These are phyloP conservation scores for Vultur gryphus DNA, from an alignment of 2,797 vertebrate species.

Conservation along the genomic window DNA sequence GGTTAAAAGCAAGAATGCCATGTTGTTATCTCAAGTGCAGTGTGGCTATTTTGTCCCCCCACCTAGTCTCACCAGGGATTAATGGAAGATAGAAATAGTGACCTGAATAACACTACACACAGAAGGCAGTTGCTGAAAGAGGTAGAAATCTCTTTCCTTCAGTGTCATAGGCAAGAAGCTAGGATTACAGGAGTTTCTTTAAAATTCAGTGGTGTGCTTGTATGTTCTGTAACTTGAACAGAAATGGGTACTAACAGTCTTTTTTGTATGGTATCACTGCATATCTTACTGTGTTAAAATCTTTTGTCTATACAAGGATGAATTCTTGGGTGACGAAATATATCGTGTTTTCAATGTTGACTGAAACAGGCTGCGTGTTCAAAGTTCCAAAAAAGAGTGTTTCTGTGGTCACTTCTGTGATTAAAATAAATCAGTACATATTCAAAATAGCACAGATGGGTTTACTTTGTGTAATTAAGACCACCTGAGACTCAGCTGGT, in stretches of 20 bases:
- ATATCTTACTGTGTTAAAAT: background rate
- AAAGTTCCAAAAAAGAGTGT: background rate
- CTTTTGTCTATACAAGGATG: background rate
- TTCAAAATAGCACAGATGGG: background rate
- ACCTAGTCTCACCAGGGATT: background rate
- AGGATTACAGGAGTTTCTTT: background rate
- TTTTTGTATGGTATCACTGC: background rate
- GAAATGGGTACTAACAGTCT: background rate
- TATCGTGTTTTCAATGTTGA: accelerated
- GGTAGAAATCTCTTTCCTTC: background rate
- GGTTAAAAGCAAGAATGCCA: background rate
- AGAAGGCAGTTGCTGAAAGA: background rate
- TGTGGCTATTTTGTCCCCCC: background rate
- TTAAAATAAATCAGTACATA: background rate
- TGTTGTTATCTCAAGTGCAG: background rate
- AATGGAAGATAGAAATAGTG: background rate
- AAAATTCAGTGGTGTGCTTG: background rate
- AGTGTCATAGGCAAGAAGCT: background rate
- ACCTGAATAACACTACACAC: background rate
- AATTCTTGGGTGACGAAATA: background rate
- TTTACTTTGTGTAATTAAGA: background rate
- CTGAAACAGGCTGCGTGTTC: background rate
- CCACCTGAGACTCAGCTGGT: background rate
- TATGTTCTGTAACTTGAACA: background rate
- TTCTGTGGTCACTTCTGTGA: background rate